Evolutionary conservation across 1,140 invertebrate genomes (phyloP).

Genomic region (Papilio glaucus): DNA sequence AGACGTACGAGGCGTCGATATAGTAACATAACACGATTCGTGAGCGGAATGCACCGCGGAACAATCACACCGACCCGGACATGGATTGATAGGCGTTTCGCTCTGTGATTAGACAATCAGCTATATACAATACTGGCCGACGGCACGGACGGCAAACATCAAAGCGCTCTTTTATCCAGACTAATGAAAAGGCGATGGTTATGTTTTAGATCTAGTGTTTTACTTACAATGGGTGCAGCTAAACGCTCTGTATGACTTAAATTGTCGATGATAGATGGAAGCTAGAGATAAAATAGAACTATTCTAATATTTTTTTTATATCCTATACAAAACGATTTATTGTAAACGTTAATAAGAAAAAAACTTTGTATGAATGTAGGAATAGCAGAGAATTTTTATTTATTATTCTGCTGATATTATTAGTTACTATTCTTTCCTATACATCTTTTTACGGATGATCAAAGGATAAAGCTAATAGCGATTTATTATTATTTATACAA

Average conservation of each 20-base stretch:
- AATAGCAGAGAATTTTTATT: too few species aligned
- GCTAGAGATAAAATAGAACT: constrained; percentile 4
- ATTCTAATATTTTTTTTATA: constrained; percentile 16
- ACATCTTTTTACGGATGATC: neutral
- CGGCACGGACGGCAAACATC: constrained; percentile 20
- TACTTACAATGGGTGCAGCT: constrained; percentile 18
- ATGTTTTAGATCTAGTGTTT: constrained; percentile 29
- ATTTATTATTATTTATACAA: neutral
- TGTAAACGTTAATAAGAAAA: constrained; percentile 13
- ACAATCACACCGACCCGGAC: constrained; percentile 62
- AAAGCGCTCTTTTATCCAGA: constrained; percentile 2
- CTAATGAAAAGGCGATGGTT: constrained; percentile 26
- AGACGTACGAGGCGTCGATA: constrained; percentile 71
- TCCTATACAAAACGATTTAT: constrained; percentile 2
- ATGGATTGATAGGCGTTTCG: constrained; percentile 38
- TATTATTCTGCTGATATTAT: too few species aligned
- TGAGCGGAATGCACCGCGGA: constrained; percentile 58
- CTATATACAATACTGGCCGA: constrained; percentile 26
- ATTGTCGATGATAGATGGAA: constrained; percentile 5
- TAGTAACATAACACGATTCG: constrained; percentile 51
- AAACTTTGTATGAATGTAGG: neutral
- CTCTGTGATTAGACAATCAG: constrained; percentile 32
- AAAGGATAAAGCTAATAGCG: neutral
- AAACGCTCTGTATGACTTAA: constrained; percentile 25
- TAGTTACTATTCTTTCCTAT: too few species aligned